Percentiles rank a stretch among this genome's conserved stretches.
Conservation (phyloP, 1,140 invertebrate species). For the Leptinotarsa defecta region DNA sequence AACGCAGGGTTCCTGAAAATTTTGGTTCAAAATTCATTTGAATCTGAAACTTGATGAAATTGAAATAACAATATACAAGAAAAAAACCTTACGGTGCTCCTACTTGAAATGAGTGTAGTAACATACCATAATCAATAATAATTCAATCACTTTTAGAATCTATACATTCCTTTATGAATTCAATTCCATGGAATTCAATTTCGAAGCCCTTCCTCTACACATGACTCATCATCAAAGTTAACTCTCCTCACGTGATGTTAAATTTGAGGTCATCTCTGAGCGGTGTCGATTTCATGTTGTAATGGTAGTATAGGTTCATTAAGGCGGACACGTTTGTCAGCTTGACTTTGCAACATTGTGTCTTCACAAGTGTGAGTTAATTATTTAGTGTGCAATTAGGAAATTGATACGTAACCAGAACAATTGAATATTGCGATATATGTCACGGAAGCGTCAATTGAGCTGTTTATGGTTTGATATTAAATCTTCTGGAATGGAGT, state of each 20-base stretch:
- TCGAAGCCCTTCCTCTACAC: too few relatives aligned
- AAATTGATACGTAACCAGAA: constrained; percentile 18
- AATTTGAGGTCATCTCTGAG: constrained; percentile 13
- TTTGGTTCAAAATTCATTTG: too few relatives aligned
- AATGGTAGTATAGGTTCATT: constrained; percentile 19
- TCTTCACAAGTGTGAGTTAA: constrained; percentile 11
- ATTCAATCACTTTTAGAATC: too few relatives aligned
- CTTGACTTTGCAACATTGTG: constrained; percentile 6
- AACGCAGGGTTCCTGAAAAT: too few relatives aligned
- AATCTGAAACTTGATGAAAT: too few relatives aligned
- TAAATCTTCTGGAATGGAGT: too few relatives aligned
- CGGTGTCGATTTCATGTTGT: not conserved
- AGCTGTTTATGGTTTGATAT: not conserved
- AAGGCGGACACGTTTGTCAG: constrained; percentile 9
- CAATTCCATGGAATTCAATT: too few relatives aligned
- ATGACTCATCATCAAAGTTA: constrained; percentile 3
- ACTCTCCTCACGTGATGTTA: not conserved
- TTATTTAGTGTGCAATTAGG: constrained; percentile 21
- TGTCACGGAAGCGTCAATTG: not conserved
- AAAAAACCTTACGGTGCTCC: too few relatives aligned
- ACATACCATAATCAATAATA: too few relatives aligned
- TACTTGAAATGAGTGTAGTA: too few relatives aligned
- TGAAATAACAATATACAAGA: too few relatives aligned
- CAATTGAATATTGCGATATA: constrained; percentile 12
- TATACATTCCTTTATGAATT: too few relatives aligned